Conservation (phyloP, 2,888 invertebrate genomes). For the Nemotelus pantherinus region DNA sequence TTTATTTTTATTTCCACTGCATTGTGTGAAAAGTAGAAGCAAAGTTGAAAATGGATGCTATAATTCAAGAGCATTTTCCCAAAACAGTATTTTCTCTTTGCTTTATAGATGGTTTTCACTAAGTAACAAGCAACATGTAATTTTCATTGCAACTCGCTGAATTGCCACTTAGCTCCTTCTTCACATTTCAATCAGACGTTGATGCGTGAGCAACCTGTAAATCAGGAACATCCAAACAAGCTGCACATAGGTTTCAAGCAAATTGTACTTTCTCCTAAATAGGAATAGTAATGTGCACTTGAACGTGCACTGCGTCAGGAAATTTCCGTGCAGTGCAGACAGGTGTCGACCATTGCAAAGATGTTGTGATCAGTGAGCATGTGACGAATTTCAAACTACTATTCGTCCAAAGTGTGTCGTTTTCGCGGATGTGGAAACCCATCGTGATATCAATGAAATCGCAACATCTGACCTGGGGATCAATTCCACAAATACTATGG, state of each 20-base stretch:
- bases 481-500: neutral
- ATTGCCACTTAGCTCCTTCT: neutral
- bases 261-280: slow-evolving; percentile 32
- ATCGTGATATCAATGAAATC: neutral
- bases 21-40: too few relatives aligned
- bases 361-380: neutral
- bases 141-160: too few relatives aligned
- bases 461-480: neutral
- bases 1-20: too few relatives aligned
- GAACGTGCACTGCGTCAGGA: neutral
- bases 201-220: slow-evolving; percentile 14
- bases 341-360: neutral
- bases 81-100: too few relatives aligned
- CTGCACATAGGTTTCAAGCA: neutral
- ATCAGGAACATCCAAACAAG: neutral
- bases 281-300: slow-evolving; percentile 28
- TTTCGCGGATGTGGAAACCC: slow-evolving; percentile 30
- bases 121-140: too few relatives aligned
- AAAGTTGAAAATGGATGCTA: too few relatives aligned
- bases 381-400: slow-evolving; percentile 7
- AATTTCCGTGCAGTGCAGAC: neutral
- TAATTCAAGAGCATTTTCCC: too few relatives aligned
- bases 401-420: slow-evolving; percentile 25
- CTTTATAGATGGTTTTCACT: too few relatives aligned
- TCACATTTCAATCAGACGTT: neutral